A percentile compares a stretch with the other conserved stretches of the same genome.
Conservation (phyloP, 1,140 invertebrate species). For the Drosophila lini region DNA sequence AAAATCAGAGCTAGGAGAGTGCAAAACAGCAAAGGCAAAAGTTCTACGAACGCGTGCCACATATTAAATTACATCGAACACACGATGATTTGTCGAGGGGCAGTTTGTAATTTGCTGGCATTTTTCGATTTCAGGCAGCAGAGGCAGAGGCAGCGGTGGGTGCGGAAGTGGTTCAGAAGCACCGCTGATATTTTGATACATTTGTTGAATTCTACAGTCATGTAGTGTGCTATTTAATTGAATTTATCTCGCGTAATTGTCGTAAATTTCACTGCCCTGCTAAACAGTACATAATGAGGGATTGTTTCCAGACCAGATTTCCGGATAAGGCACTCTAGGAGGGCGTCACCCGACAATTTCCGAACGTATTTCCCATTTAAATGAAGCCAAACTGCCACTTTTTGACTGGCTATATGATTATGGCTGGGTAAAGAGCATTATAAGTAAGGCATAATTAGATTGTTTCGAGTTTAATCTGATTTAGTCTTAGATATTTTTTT, state of each 20-base stretch:
- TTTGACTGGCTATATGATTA: neutral
- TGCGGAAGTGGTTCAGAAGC: constrained; percentile 12
- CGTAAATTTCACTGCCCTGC: constrained; percentile 56
- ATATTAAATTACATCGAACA: constrained; percentile 82
- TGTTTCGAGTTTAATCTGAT: neutral
- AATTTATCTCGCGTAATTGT: constrained; percentile 70
- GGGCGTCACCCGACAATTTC: constrained; percentile 42
- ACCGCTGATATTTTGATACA: constrained; percentile 73
- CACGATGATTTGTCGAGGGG: constrained; percentile 55
- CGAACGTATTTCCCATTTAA: constrained; percentile 46
- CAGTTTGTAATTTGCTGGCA: constrained; percentile 79
- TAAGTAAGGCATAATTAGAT: constrained; percentile 1
- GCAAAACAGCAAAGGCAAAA: constrained; percentile 43
- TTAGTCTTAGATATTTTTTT: neutral
- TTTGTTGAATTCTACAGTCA: constrained; percentile 49
- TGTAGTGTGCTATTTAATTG: constrained; percentile 64
- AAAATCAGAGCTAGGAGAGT: constrained; percentile 12
- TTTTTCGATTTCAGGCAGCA: constrained; percentile 68
- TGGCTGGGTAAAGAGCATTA: neutral
- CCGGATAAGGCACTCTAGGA: constrained; percentile 15
- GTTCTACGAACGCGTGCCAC: constrained; percentile 74
- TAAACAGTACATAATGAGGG: constrained; percentile 13
- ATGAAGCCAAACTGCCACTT: constrained; percentile 10
- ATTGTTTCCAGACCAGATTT: constrained; percentile 1
- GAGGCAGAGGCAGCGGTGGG: constrained; percentile 2